Base-by-base conservation (phyloP, 1,140 invertebrate species). In the Sarcophaga bullata region DNA sequence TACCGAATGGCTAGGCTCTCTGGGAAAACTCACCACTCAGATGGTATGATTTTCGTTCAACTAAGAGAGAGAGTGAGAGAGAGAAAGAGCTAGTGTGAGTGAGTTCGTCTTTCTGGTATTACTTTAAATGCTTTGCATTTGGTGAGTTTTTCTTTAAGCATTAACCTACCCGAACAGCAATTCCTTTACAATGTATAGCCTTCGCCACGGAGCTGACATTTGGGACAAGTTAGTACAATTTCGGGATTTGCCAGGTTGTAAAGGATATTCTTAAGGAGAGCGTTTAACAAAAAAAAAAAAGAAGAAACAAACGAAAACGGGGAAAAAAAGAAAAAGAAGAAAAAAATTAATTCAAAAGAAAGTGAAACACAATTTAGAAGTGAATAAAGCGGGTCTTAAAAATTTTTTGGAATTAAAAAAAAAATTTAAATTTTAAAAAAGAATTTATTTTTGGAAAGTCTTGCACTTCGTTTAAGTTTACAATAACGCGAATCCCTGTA, bases 171-270 rank as follows among this genome's bases (percentile, higher is more conserved):
- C 62, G 62, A 68, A 19, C 76, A 47, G 78, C 4, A 19, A 78
- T 25, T 72, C 37, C 80, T 68, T 37, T 68, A 81, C 52, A 68
- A 52, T 81, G 52, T 81, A 81, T 81, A 62, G 80, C 80, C 80
- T 81, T 68, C 62, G 80, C 80, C 80, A 62, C 54, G 68, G 4
- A 68, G 25, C 62, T 72, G 81, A 54, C 52, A 58, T 84, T 84
- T 84, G 82, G 83, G 83, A 82, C 83, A 84, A 73, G 81, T 84
- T 82, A 84, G 83, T 84, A 84, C 81, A 82, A 82, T 81, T 84
- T 84, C 83, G 83, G 83, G 82, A 81, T 81, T 84, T 75, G 83
- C 80, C 83, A 84, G 83, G 83, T 82, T 84, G 83, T 84, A 84
- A 84, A 84, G 83, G 83, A 84, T 84, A 84, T 81, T 82, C 54